phyloP scores from a whole-genome alignment of 92 coral and sea anemone species.

The Phenganax stokvisi region DNA sequence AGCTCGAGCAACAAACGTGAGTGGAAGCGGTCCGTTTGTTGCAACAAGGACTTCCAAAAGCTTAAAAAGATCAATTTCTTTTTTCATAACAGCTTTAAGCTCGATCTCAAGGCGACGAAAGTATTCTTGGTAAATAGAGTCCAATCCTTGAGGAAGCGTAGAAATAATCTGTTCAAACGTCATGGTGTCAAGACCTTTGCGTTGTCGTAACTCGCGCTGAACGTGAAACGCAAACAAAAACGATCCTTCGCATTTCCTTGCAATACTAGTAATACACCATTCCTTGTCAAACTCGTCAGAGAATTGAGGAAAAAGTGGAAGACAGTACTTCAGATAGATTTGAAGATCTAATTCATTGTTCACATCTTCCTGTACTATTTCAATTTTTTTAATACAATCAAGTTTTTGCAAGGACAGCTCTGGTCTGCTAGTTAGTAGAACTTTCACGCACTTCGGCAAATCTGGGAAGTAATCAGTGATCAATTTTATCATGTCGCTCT shows the following conservation, averaged over 20 bases:
- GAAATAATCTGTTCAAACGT: not conserved
- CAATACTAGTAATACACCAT: not conserved
- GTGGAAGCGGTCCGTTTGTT: conserved; percentile 1
- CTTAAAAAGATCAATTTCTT: not conserved
- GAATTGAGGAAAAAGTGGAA: not conserved
- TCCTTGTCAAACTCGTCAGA: not conserved
- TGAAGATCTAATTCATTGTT: conserved; percentile 7
- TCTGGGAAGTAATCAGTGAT: conserved; percentile 5
- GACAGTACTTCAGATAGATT: not conserved
- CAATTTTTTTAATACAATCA: not conserved
- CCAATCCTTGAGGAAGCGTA: not conserved
- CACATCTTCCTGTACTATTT: not conserved
- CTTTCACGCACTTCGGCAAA: not conserved
- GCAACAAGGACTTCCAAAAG: not conserved
- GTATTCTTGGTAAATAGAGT: not conserved
- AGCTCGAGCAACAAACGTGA: conserved; percentile 2
- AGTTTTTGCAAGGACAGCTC: conserved; percentile 8
- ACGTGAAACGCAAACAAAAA: conserved; percentile 23
- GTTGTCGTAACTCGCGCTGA: not conserved
- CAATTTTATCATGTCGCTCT: not conserved
- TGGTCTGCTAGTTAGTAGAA: conserved; percentile 7
- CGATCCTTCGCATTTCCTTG: not conserved
- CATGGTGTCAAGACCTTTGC: not conserved
- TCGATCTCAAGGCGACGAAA: conserved; percentile 8
- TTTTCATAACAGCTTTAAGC: not conserved